Percentiles rank a stretch among this genome's conserved stretches.
Conservation (phyloP, 2,113 vertebrate genomes). For the Echinops telfairi region DNA sequence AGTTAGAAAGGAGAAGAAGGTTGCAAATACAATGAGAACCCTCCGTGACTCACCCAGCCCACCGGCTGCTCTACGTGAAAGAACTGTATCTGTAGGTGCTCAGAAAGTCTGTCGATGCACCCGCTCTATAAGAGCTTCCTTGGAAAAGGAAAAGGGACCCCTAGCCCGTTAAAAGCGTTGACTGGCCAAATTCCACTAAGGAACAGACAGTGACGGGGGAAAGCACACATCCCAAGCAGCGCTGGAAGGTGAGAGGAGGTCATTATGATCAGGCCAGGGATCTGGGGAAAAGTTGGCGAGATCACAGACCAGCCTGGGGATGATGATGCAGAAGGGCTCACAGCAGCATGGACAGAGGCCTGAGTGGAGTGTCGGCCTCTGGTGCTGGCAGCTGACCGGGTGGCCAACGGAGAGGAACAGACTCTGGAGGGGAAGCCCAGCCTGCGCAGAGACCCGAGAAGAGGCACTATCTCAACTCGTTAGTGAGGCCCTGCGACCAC, state of each 20-base stretch:
- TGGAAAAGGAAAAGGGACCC: background rate
- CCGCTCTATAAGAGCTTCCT: background rate
- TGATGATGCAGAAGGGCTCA: too few relatives aligned
- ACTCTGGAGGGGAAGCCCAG: background rate
- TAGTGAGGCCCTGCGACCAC: background rate
- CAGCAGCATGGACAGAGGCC: background rate
- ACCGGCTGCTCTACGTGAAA: background rate
- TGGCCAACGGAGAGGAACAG: background rate
- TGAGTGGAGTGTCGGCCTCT: background rate
- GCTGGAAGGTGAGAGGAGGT: background rate
- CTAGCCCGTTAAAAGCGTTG: background rate
- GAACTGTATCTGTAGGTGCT: background rate
- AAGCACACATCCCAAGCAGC: background rate
- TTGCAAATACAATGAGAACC: background rate
- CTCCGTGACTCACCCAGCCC: background rate
- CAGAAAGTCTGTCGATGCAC: background rate
- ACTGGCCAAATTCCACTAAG: background rate
- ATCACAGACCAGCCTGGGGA: too few relatives aligned
- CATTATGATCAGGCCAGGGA: background rate
- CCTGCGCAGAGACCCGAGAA: background rate
- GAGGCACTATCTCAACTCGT: background rate
- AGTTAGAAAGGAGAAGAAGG: constrained; percentile 18
- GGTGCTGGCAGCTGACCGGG: background rate
- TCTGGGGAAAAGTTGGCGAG: background rate
- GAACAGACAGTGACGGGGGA: background rate